phyloP scores from a whole-genome alignment of 2,888 invertebrate species.

The Himalopsyche tibetana region DNA sequence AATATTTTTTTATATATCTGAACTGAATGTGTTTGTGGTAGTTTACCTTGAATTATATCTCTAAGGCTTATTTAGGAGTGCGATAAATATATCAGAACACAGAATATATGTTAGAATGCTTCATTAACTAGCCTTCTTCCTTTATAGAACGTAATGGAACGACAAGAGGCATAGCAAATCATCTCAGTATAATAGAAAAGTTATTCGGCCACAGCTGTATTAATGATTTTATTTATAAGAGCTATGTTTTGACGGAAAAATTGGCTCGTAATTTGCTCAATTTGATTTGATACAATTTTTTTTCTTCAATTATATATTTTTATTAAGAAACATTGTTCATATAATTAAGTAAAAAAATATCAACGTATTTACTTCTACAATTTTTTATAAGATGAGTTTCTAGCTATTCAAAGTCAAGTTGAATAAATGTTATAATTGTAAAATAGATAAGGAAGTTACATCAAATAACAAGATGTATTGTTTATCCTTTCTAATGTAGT shows the following conservation, averaged over 20 bases:
- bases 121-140: conserved; percentile 1
- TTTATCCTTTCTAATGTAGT: too few relatives aligned
- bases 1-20: not conserved
- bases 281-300: too few relatives aligned
- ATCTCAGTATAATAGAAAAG: not conserved
- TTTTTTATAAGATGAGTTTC: too few relatives aligned
- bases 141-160: conserved; percentile 1
- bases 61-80: not conserved
- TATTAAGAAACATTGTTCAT: too few relatives aligned
- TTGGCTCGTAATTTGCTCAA: too few relatives aligned
- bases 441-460: too few relatives aligned
- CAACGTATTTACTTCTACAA: too few relatives aligned
- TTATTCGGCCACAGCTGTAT: not conserved
- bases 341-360: too few relatives aligned
- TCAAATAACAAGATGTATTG: too few relatives aligned
- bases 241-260: not conserved
- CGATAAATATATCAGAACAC: conserved; percentile 25
- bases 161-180: not conserved
- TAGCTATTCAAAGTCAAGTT: too few relatives aligned
- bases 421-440: too few relatives aligned
- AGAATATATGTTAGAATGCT: not conserved
- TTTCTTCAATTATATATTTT: too few relatives aligned
- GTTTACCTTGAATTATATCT: conserved; percentile 22
- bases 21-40: not conserved
- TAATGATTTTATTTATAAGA: not conserved